phyloP scores from a whole-genome alignment of 92 coral and sea anemone genomes.

The Diadumene lineata region DNA sequence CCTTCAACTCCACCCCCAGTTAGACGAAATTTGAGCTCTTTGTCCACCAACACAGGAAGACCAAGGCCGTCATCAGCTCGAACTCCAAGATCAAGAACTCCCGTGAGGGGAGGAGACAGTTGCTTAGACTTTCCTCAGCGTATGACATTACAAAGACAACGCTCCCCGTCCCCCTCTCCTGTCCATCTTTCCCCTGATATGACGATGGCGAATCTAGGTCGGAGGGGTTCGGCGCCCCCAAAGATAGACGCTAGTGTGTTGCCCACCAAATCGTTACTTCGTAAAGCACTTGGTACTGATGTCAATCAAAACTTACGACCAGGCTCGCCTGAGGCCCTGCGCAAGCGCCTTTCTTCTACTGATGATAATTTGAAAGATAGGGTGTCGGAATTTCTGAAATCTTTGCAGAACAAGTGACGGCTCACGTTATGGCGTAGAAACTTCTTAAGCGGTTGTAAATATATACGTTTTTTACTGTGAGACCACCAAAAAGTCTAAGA shows the following conservation, averaged over 20 bases:
- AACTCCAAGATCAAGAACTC: constrained; percentile 20
- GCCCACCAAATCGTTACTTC: constrained; percentile 43
- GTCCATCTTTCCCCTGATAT: constrained; percentile 16
- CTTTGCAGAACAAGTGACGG: constrained; percentile 50
- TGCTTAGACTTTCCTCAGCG: constrained; percentile 20
- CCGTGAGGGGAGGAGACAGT: constrained; percentile 21
- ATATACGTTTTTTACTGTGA: no score
- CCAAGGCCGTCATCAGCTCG: constrained; percentile 30
- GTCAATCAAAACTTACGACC: constrained; percentile 46
- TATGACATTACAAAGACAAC: neutral
- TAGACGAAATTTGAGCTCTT: constrained; percentile 14
- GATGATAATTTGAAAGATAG: constrained; percentile 58
- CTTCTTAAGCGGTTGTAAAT: no score
- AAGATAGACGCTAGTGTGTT: constrained; percentile 49
- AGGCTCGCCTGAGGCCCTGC: constrained; percentile 39
- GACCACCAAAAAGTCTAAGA: no score
- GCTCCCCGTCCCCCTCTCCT: constrained; percentile 38
- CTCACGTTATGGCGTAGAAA: no score
- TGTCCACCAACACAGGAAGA: constrained; percentile 14
- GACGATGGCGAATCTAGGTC: constrained; percentile 14
- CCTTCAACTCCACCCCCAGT: constrained; percentile 31
- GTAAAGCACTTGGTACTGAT: constrained; percentile 46
- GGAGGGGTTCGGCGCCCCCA: constrained; percentile 62
- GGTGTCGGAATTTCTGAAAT: constrained; percentile 67
- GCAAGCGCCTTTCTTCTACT: constrained; percentile 33